Percentiles rank a stretch among this genome's conserved stretches.
Evolutionary conservation across 2,888 invertebrate species (phyloP).

Genomic region (Eulithis prunata): DNA sequence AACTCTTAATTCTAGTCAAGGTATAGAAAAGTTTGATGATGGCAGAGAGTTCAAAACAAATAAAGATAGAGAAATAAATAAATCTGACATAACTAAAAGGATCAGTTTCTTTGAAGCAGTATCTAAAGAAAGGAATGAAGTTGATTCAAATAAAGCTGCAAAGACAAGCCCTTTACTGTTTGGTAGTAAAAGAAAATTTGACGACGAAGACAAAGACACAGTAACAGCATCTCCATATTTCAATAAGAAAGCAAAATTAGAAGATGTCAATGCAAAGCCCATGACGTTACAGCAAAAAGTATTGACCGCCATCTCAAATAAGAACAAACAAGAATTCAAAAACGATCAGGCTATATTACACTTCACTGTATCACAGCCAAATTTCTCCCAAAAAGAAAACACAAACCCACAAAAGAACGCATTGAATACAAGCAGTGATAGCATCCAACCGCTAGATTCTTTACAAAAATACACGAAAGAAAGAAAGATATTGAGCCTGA

Average conservation of each 20-base stretch:
- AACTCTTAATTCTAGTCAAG: constrained; percentile 24
- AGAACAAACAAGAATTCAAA: constrained; percentile 44
- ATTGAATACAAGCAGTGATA: constrained; percentile 34
- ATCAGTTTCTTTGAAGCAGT: constrained; percentile 24
- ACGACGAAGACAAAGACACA: constrained; percentile 50
- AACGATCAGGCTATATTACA: constrained; percentile 52
- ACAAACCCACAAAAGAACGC: constrained; percentile 46
- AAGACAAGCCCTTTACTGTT: constrained; percentile 2
- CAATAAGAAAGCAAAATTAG: constrained; percentile 65
- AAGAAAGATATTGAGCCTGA: constrained; percentile 51
- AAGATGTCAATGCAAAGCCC: constrained; percentile 46
- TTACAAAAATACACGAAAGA: constrained; percentile 65
- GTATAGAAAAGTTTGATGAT: constrained; percentile 8
- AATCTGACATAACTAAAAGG: constrained; percentile 13
- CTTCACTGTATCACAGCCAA: constrained; percentile 53
- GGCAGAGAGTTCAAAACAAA: constrained; percentile 7
- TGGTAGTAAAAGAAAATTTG: constrained; percentile 52
- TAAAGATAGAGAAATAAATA: neutral
- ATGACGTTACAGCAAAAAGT: constrained; percentile 67
- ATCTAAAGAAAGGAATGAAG: constrained; percentile 36
- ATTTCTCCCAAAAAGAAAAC: constrained; percentile 65
- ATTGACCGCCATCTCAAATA: constrained; percentile 60
- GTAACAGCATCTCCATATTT: constrained; percentile 70
- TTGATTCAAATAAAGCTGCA: constrained; percentile 31
- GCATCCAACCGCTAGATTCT: constrained; percentile 49